Conservation (phyloP, 2,797 vertebrate genomes). For the Columba guinea region DNA sequence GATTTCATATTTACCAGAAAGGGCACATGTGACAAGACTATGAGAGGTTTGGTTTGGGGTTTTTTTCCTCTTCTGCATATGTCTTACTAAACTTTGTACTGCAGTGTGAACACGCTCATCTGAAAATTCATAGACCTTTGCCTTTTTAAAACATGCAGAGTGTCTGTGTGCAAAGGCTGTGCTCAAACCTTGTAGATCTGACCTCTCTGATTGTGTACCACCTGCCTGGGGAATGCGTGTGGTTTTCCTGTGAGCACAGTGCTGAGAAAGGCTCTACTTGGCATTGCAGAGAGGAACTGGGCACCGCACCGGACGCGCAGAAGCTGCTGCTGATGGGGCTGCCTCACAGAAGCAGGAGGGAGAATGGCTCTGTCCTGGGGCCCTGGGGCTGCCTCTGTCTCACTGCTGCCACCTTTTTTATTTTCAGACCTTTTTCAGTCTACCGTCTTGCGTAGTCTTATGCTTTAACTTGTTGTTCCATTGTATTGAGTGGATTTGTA, state of each 20-base stretch:
- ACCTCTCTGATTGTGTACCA: background rate
- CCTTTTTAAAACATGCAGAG: background rate
- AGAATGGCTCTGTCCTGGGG: background rate
- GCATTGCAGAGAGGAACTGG: background rate
- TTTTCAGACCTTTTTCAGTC: background rate
- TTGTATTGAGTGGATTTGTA: background rate
- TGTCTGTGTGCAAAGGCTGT: background rate
- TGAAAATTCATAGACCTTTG: background rate
- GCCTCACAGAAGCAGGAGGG: background rate
- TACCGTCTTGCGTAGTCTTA: background rate
- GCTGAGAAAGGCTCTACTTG: background rate
- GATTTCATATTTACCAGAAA: background rate
- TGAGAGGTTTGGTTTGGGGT: fast-evolving
- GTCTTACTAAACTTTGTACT: background rate
- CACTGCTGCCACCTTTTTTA: background rate
- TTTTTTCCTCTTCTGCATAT: background rate
- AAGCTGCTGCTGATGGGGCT: background rate
- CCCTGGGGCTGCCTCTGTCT: background rate
- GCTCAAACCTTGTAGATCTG: background rate
- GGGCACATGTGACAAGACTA: background rate
- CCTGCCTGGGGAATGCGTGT: background rate
- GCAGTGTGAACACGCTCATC: background rate
- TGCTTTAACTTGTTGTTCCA: background rate
- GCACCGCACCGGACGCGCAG: fast-evolving
- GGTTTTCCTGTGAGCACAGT: background rate